Base-by-base conservation (phyloP, 2,888 invertebrate species). In the Metacarcinus magister region DNA sequence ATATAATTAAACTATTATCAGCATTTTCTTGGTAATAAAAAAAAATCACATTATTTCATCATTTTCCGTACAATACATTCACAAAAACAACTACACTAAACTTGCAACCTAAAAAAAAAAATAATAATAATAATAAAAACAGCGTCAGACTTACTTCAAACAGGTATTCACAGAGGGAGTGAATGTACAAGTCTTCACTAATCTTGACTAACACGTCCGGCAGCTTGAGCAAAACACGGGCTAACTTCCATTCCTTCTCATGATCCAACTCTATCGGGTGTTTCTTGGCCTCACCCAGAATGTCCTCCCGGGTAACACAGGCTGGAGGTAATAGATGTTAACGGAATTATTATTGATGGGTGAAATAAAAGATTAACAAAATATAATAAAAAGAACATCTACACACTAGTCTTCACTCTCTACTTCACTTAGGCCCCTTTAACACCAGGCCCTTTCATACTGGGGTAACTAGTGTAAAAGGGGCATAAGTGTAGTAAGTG, bases 231-330 rank as follows among this genome's bases (percentile, higher is more conserved):
- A 99, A 97, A 0, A 98, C 98, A 97, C 97, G 97, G 4, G 97
- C 99, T 94, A 99, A 98, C 97, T 99, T 99, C 98, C 99, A 99
- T 98, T 99, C 99, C 97, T 99, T 99, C 97, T 99, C 99, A 97
- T 99, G 99, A 0, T 98, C 98, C 95, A 99, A 98, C 91, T 98
- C 98, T 23, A 99, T 98, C 13, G 96, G 97, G 39, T 98, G 98
- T 23, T 98, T 98, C 96, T 98, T 97, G 4, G 98, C 98, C 90
- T 98, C 98, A 96, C 98, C 98, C 97, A 98, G 97, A 87, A 99
- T 97, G 97, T 98, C 98, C 32, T 98, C 98, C 16, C 98, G 97
- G 0, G 98, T 98, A 44, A 99, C 97, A 67, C 96, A 96, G 60
- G 97, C 97, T 97, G 95, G n/a, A 92, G 10, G 43, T 28, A 39